These are phyloP conservation scores for Cichlasoma orientale DNA, from an alignment of 2,797 vertebrate genomes.

Conservation along the genomic window DNA sequence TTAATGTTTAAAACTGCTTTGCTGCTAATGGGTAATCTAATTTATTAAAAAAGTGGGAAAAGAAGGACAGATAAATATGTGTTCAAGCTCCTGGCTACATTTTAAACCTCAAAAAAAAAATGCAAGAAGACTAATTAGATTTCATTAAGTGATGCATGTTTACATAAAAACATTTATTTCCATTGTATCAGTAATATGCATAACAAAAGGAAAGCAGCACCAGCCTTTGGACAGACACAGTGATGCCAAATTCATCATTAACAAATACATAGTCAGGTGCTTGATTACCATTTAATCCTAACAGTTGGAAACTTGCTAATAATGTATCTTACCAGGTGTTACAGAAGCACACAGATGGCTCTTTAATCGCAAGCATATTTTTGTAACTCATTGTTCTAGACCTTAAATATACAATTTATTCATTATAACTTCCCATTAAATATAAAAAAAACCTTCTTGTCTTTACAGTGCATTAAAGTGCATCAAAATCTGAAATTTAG, in stretches of 20 bases:
- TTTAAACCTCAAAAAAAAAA: background rate
- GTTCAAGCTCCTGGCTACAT: background rate
- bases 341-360: slow-evolving; percentile 16
- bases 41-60: background rate
- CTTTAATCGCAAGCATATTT: slow-evolving; percentile 1
- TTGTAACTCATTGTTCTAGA: slow-evolving; percentile 31
- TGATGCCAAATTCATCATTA: background rate
- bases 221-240: too few species aligned
- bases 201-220: background rate
- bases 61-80: background rate
- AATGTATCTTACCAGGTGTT: background rate
- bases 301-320: background rate
- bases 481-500: slow-evolving; percentile 21
- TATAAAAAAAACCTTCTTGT: slow-evolving; percentile 23
- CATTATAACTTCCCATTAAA: slow-evolving; percentile 17
- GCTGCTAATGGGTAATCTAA: background rate
- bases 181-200: background rate
- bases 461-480: slow-evolving; percentile 10
- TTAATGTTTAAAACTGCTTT: background rate
- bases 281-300: background rate
- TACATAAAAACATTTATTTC: background rate
- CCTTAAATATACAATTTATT: slow-evolving; percentile 42
- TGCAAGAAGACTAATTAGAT: background rate
- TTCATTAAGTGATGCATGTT: background rate
- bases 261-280: background rate